Evolutionary conservation across 2,113 vertebrate species (phyloP).

Genomic region (Lipotes vexillifer): DNA sequence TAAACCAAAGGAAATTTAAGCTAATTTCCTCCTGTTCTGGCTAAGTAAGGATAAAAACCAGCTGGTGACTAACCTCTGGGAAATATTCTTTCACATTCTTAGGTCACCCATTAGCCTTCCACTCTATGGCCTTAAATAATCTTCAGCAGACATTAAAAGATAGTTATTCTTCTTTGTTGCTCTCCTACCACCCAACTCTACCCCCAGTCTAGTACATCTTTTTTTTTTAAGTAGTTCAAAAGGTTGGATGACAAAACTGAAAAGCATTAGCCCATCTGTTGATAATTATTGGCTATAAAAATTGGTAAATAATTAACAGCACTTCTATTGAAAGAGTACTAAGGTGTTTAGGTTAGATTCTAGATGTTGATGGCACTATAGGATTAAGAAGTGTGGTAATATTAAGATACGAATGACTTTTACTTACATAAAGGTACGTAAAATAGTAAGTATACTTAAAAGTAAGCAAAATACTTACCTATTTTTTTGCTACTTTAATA

Average conservation of each 20-base stretch:
- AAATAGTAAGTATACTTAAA: too few relatives aligned
- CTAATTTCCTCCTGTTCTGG: constrained; percentile 51
- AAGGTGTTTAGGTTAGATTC: constrained; percentile 10
- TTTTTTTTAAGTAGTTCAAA: neutral
- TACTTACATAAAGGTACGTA: neutral
- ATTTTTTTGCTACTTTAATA: neutral
- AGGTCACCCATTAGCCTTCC: neutral
- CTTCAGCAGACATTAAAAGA: constrained; percentile 23
- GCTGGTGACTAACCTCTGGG: constrained; percentile 57
- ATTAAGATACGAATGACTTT: neutral
- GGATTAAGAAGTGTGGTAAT: neutral
- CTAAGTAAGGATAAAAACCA: constrained; percentile 64
- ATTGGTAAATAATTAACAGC: neutral
- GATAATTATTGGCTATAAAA: constrained; percentile 12
- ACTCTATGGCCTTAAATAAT: constrained; percentile 22
- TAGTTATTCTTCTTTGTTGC: constrained; percentile 27
- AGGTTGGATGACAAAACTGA: neutral
- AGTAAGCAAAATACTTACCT: neutral
- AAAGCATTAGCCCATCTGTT: neutral
- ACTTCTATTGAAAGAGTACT: neutral
- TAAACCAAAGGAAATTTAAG: constrained; percentile 65
- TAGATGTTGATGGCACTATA: neutral
- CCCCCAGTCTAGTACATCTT: neutral
- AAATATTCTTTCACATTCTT: constrained; percentile 52
- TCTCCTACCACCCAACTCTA: neutral